phyloP scores from a whole-genome alignment of 2,797 vertebrate genomes.

The Hemitrygon akajei region DNA sequence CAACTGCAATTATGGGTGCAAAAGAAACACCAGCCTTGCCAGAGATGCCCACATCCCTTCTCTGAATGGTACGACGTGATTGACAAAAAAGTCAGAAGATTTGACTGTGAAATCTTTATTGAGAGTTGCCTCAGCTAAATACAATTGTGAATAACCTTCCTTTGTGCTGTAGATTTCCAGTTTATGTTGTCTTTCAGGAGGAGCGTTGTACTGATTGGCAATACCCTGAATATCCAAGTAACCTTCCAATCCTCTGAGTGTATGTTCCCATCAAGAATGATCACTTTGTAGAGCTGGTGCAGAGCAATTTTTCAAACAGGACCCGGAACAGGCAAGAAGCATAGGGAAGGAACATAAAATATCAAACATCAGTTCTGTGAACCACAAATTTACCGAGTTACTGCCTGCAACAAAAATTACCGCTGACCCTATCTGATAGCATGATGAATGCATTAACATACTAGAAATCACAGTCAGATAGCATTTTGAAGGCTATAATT shows the following conservation, averaged over 20 bases:
- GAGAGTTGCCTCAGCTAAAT: not conserved
- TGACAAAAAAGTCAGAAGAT: not conserved
- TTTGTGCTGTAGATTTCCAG: not conserved
- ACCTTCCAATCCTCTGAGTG: not conserved
- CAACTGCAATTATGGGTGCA: too few species aligned
- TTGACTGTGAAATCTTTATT: not conserved
- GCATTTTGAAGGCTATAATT: conserved; percentile 17
- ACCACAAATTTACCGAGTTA: not conserved
- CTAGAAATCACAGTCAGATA: not conserved
- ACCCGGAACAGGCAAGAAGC: not conserved
- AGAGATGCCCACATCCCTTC: too few species aligned
- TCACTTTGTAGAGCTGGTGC: not conserved
- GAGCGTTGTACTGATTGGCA: not conserved
- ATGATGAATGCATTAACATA: not conserved
- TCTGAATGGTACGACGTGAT: too few species aligned
- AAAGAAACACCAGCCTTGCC: too few species aligned
- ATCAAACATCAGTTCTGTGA: not conserved
- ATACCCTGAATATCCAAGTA: not conserved
- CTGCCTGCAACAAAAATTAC: not conserved
- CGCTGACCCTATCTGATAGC: not conserved
- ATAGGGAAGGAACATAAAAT: not conserved
- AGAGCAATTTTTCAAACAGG: not conserved
- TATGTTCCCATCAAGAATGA: not conserved
- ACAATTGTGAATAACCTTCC: not conserved
- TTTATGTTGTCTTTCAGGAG: not conserved